These are phyloP conservation scores for Thereva unica DNA, from an alignment of 2,888 invertebrate genomes.

Conservation along the genomic window DNA sequence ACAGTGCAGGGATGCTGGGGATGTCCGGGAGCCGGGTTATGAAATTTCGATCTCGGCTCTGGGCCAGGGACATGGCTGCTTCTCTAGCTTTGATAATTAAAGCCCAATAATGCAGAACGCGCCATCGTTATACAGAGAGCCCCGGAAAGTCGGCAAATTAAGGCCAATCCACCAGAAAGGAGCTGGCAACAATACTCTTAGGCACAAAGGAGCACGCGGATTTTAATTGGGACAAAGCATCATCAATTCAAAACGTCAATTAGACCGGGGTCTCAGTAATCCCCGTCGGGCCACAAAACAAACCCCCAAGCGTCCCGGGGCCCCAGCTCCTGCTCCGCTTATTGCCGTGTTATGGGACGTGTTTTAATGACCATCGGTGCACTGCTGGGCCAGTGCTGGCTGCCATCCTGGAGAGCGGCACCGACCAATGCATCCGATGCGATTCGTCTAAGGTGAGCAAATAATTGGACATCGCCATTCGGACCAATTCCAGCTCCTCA, in stretches of 20 bases:
- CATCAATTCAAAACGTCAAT: conserved; percentile 44
- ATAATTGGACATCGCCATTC: conserved; percentile 38
- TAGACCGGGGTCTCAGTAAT: conserved; percentile 38
- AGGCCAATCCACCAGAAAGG: conserved; percentile 26
- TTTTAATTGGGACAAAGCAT: conserved; percentile 43
- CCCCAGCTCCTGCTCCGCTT: conserved; percentile 1
- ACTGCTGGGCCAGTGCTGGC: not conserved
- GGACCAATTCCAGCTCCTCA: conserved; percentile 35
- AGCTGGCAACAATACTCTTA: conserved; percentile 14
- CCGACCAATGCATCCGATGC: conserved; percentile 3
- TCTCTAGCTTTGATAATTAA: conserved; percentile 5
- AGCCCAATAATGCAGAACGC: conserved; percentile 5
- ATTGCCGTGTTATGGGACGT: conserved; percentile 35
- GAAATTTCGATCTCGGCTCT: no score
- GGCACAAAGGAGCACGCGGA: conserved; percentile 36
- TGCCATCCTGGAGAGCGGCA: conserved; percentile 9
- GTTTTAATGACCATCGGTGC: conserved; percentile 41
- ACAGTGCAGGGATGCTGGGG: no score
- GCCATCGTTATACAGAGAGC: not conserved
- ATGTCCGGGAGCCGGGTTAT: no score
- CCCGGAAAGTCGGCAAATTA: not conserved
- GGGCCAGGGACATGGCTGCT: not conserved
- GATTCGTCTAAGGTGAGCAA: conserved; percentile 40
- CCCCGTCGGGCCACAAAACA: conserved; percentile 19
- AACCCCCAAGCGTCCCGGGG: conserved; percentile 30